These are phyloP conservation scores for Rhinolophus sinicus DNA, from an alignment of 2,113 vertebrate genomes.

Conservation along the genomic window DNA sequence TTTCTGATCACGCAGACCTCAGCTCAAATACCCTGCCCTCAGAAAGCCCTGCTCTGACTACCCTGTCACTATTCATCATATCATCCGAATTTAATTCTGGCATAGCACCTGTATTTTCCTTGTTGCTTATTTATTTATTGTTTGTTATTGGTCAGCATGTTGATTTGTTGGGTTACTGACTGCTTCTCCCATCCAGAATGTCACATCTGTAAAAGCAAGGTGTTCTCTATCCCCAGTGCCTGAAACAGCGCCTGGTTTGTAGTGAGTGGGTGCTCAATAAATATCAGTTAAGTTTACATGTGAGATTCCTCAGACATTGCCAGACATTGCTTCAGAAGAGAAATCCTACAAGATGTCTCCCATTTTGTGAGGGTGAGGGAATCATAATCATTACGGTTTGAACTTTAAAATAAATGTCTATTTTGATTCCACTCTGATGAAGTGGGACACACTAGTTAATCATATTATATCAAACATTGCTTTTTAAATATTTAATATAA, in stretches of 20 bases:
- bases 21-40: not conserved
- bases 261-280: not conserved
- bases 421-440: not conserved
- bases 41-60: not conserved
- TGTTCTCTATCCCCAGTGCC: not conserved
- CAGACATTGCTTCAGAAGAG: not conserved
- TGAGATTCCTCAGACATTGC: not conserved
- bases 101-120: not conserved
- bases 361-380: not conserved
- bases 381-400: not conserved
- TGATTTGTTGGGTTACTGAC: not conserved
- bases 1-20: not conserved
- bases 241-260: not conserved
- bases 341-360: not conserved
- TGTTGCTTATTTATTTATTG: not conserved
- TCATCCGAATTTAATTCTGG: not conserved
- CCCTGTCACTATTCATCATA: not conserved
- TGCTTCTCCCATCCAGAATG: not conserved
- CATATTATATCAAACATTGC: not conserved
- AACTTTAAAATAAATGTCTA: not conserved
- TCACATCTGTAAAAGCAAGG: not conserved
- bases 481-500: constrained; percentile 10
- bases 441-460: not conserved
- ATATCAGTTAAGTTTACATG: not conserved
- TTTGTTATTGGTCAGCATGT: not conserved